Base-by-base conservation (phyloP, 1,140 invertebrate genomes). In the Hylaeus anthracinus region DNA sequence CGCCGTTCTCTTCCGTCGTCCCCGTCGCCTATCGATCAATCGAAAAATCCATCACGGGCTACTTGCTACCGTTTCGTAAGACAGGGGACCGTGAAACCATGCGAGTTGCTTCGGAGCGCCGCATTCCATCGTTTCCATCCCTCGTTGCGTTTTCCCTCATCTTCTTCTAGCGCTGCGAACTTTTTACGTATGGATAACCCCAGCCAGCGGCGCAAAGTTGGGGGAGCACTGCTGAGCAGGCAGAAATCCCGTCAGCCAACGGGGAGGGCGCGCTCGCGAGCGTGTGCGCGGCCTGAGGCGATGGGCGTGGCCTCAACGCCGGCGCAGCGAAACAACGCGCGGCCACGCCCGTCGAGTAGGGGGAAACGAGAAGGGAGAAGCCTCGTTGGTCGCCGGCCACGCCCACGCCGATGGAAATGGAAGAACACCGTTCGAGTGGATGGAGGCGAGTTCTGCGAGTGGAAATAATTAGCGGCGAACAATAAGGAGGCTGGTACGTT, bases 31-130 rank as follows among this genome's bases (percentile, higher is more conserved):
- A 2, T 12, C 61, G 39, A 64, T 64, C 61, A 41, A 64, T 64
- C 39, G 15, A 64, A 64, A 64, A 43, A 64, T 61, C 26, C 26
- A 43, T 61, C 41, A 51, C 66, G 15, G 48, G 75, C 66, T 61
- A 64, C 55, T 61, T 61, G 74, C 74, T 77, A 77, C 66, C 65
- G 74, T 61, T 26, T 41, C 4, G 8, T 37, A 2, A 9, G 70
- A 55, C 56, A 15, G 39, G 12, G 55, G 15, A 6, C 15, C 5
- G 48, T 15, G 55, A 58, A 43, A 41, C 39, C 3, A 41, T 2
- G 64, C n/a, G 9, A 56, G 39, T 66, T 75, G 56, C 41, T 48
- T 45, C 5, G 61, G 56, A 48, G 8, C 15, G 48, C 8, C 8
- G 10, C 2, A 37, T 37, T 64, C 15, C 61, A 6, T 5, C 53